These are phyloP conservation scores for Aphelinus atriplicis DNA, from an alignment of 1,140 invertebrate genomes.

Conservation along the genomic window DNA sequence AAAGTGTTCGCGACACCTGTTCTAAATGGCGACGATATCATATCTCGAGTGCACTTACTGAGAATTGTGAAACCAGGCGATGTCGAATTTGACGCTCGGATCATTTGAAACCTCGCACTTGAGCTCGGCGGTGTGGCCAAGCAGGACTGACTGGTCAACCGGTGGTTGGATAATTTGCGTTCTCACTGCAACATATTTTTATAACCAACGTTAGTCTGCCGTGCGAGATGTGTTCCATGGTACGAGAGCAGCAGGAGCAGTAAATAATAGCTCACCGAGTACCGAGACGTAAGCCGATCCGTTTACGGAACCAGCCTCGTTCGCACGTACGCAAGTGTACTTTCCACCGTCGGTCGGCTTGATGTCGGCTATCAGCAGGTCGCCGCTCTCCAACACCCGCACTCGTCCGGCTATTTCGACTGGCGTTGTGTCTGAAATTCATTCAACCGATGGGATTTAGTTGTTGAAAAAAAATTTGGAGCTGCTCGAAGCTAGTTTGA, in stretches of 20 bases:
- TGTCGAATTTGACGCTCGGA: conserved; percentile 86
- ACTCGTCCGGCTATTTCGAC: conserved; percentile 76
- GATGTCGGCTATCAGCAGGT: conserved; percentile 87
- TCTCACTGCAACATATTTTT: conserved; percentile 72
- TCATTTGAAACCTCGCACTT: conserved; percentile 95
- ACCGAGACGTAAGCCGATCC: conserved; percentile 85
- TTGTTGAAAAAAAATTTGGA: neutral
- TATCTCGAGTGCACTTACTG: conserved; percentile 69
- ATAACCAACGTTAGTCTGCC: neutral
- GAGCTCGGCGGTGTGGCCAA: conserved; percentile 89
- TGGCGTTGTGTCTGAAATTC: conserved; percentile 62
- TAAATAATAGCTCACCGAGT: conserved; percentile 71
- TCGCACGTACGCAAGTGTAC: conserved; percentile 88
- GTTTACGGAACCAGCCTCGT: conserved; percentile 86
- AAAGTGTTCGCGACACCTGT: too few relatives aligned
- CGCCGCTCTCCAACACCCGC: conserved; percentile 85
- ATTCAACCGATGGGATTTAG: neutral
- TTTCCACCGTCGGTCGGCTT: conserved; percentile 84
- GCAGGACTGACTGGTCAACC: conserved; percentile 85
- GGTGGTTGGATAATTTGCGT: conserved; percentile 94
- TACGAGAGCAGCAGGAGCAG: neutral
- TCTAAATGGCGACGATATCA: too few relatives aligned
- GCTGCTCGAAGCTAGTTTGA: too few relatives aligned
- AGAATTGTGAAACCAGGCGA: conserved; percentile 91
- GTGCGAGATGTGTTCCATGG: too few relatives aligned